Base-by-base conservation (phyloP, 35 echinoderm and acorn worm genomes). In the Ptychodera flava region DNA sequence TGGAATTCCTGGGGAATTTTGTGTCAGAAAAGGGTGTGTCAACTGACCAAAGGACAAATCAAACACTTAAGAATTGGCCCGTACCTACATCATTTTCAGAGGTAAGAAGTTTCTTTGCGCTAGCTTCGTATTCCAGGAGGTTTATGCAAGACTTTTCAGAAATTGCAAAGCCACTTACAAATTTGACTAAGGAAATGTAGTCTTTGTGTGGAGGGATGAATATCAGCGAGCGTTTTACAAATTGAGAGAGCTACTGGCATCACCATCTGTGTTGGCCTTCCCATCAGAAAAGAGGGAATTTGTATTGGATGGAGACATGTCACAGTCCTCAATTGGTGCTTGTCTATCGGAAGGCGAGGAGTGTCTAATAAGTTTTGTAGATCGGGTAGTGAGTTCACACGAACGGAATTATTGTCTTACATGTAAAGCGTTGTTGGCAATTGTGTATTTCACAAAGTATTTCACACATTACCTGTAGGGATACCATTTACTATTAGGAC, bases 121-220 rank as follows among this genome's bases (percentile, higher is more conserved):
- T 89, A n/a, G 87, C 87, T 28, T 94, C 89, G 0, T 94, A 94
- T 36, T 94, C 91, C 78, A n/a, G 93, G 37, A 32, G 81, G 0
- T 91, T 91, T 78, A 87, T 92, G 28, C 10, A 22, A 1, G 35
- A 88, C 16, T 92, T 92, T 81, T 82, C 91, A 0, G 79, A 80
- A 16, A 36, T 89, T 15, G 87, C 87, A 29, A 64, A 0, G 88
- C 89, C 0, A 35, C 91, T 1, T 85, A 94, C 36, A 16, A 33
- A 16, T 30, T 94, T 87, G 82, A n/a, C n/a, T n/a, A n/a, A n/a
- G n/a, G n/a, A n/a, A n/a, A n/a, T n/a, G n/a, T n/a, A n/a, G n/a
- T n/a, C n/a, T n/a, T n/a, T n/a, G n/a, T n/a, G n/a, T n/a, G n/a
- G n/a, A n/a, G n/a, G n/a, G n/a, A n/a, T n/a, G n/a, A n/a, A n/a